Percentiles rank a stretch among this genome's conserved stretches.
These are phyloP conservation scores for Epirrhoe tristata DNA, from an alignment of 2,888 invertebrate species.

Conservation along the genomic window DNA sequence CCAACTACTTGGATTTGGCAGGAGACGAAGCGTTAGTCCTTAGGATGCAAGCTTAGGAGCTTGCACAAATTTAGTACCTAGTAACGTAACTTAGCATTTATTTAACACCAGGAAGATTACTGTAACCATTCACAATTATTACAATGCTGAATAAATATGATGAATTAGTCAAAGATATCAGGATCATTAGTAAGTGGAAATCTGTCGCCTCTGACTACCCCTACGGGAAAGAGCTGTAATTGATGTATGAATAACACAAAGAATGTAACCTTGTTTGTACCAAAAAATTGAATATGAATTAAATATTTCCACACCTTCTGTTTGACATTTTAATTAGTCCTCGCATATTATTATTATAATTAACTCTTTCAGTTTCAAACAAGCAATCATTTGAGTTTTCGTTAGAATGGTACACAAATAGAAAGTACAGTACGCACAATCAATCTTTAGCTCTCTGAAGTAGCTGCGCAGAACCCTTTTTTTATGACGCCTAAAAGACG, in stretches of 20 bases:
- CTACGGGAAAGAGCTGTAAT: too few relatives aligned
- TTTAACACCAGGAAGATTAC: background rate
- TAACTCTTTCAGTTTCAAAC: background rate
- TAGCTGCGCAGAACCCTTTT: too few relatives aligned
- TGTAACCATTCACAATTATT: background rate
- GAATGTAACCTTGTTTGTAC: background rate
- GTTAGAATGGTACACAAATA: background rate
- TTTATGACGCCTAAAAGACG: too few relatives aligned
- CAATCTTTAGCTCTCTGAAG: too few relatives aligned
- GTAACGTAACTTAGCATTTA: background rate
- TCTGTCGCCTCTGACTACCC: too few relatives aligned
- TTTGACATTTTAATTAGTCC: background rate
- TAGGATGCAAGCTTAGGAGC: constrained; percentile 68
- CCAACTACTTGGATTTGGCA: constrained; percentile 69
- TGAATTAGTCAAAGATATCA: background rate
- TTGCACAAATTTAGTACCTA: background rate
- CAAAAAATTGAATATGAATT: constrained; percentile 1
- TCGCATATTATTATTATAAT: background rate
- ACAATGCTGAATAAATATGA: background rate
- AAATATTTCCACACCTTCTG: background rate
- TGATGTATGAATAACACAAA: too few relatives aligned
- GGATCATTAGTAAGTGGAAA: too few relatives aligned
- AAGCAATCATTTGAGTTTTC: background rate
- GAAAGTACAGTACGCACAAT: background rate
- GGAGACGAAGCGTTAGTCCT: constrained; percentile 76